Evolutionary conservation across 1,140 invertebrate species (phyloP), one percentile per base, ranked within the genome.

Genomic region (Tribolium castaneum): DNA sequence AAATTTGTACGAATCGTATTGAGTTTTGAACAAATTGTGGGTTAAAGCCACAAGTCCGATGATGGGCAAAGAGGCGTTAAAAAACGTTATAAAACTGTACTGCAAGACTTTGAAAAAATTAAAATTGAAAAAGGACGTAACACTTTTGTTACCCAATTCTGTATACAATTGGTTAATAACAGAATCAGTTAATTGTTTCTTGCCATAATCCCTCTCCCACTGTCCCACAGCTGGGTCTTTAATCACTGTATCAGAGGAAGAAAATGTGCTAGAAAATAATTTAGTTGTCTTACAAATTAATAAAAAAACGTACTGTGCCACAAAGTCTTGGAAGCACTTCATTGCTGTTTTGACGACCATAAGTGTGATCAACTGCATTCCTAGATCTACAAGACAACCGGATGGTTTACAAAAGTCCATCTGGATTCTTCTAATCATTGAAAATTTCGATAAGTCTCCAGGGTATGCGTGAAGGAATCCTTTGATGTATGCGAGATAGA

Each of bases 401-500:
- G 80, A 22, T 34, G 80, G 77, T 39, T 77, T 73, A 34, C 84
- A 84, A 3, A 81, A 35, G 51, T 84, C 83, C 6, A 75, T 51
- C 12, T 66, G 59, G 1, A 66, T 4, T 12, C 3, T 66, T 73
- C 49, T 13, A 16, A 59, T 50, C 49, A 70, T 25, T n/a, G 4
- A 12, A 4, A 12, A 50, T 9, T 54, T 25, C 2, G 50, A 56
- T 2, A 35, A 16, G 13, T 35, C 72, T 62, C 76, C 30, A 10
- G 71, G 66, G 10, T 66, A 66, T 0, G 7, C 45, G 56, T 75
- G 13, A 12, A 75, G 54, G 54, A 45, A 72, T 72, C 84, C 98
- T 86, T 99, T 99, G 79, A 99, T 93, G 87, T 99, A 99, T 0
- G 97, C 98, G 81, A 99, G 96, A 85, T 99, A 99, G 88, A 99